Base-by-base conservation (phyloP, 2,113 vertebrate species). In the Thamnaconus septentrionalis region DNA sequence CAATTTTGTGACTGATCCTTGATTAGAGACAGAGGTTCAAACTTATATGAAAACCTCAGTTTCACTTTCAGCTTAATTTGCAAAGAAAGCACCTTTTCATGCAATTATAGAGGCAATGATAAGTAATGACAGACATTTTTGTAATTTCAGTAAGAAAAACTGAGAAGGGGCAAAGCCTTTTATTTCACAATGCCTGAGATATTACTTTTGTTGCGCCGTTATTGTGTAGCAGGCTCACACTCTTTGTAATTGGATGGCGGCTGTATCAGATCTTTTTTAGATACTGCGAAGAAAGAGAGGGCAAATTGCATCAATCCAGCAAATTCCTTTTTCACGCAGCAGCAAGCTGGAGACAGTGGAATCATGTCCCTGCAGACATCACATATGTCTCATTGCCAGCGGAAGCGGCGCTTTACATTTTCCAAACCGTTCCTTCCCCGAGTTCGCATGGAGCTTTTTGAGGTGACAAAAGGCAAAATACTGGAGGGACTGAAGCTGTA, bases 231-330 rank as follows among this genome's bases (percentile, higher is more conserved):
- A 53, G 40, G 54, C 78, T 76, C 44, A 54, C 53, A 66, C 71
- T 65, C 53, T 54, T 18, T 40, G 3, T 40, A 39, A 79, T 61
- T 56, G 75, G 60, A 7, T 53, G 31, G 58, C 58, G 59, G 53
- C 71, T 80, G 73, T 55, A 50, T 60, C 56, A 50, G 53, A 69
- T 71, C 64, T 64, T 53, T 31, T 31, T 57, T 59, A 59, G 69
- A 77, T 69, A 59, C 8, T 31, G 64, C 65, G 56, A 75, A 66
- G 82, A 71, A 76, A 82, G 75, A 60, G 48, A 40, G 41, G 57
- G 59, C 56, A 82, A 78, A 82, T 62, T 10, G 64, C 63, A 62
- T 71, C 64, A 78, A 68, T 78, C 58, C 69, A 81, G 57, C 76
- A 31, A 31, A 31, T 31, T 31, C 18, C 18, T 31, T 31, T 31